A percentile compares a stretch with the other conserved stretches of the same genome.
These are phyloP conservation scores for Drosophila baimaii DNA, from an alignment of 1,140 invertebrate genomes.

Conservation along the genomic window DNA sequence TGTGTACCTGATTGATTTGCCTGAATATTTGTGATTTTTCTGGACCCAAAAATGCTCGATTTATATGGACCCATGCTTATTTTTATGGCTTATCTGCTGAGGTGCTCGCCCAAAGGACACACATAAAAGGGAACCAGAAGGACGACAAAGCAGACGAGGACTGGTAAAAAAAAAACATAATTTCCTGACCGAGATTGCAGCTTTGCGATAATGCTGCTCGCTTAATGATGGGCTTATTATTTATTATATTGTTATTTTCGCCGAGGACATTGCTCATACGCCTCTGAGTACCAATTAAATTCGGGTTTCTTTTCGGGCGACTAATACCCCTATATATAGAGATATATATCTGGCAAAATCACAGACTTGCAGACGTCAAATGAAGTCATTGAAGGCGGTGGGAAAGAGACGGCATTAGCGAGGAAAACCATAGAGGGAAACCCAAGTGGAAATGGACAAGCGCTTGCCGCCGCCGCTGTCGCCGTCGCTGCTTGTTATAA, in stretches of 20 bases:
- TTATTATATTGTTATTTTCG: slow-evolving; percentile 64
- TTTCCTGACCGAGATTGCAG: slow-evolving; percentile 74
- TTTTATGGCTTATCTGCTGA: slow-evolving; percentile 78
- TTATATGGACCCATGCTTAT: slow-evolving; percentile 67
- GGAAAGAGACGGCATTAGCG: slow-evolving; percentile 53
- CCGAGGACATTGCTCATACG: slow-evolving; percentile 66
- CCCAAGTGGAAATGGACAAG: slow-evolving; percentile 69
- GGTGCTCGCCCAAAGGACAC: slow-evolving; percentile 57
- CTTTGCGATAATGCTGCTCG: slow-evolving; percentile 52
- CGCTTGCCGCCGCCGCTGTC: slow-evolving; percentile 45
- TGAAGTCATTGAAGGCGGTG: slow-evolving; percentile 64
- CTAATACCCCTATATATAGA: background rate
- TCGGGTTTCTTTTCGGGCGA: slow-evolving; percentile 21
- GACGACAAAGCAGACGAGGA: slow-evolving; percentile 13
- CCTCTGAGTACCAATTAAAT: slow-evolving; percentile 76
- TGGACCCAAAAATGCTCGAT: slow-evolving; percentile 52
- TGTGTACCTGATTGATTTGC: slow-evolving; percentile 66
- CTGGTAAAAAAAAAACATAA: slow-evolving; percentile 61
- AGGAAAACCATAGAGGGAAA: slow-evolving; percentile 36
- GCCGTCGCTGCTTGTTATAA: slow-evolving; percentile 77
- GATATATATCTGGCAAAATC: slow-evolving; percentile 27
- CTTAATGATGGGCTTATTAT: slow-evolving; percentile 78
- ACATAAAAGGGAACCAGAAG: slow-evolving; percentile 41
- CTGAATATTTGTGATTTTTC: slow-evolving; percentile 7
- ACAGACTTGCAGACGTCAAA: slow-evolving; percentile 69